Percentiles rank a stretch among this genome's conserved stretches.
Conservation (phyloP, 2,888 invertebrate species). For the Tricholauxania praeusta region DNA sequence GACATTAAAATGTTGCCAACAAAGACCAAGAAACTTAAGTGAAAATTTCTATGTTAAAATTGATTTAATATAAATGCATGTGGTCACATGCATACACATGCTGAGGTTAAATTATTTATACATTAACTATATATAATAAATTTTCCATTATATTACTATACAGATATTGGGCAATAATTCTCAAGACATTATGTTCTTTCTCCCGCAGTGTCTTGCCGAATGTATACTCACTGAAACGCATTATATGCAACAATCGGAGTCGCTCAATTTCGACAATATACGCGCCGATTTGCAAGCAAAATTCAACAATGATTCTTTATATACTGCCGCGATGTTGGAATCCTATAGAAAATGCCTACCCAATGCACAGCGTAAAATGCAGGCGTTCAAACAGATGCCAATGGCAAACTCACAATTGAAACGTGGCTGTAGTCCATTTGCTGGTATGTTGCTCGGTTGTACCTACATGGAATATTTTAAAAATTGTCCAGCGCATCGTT, state of each 20-base stretch:
- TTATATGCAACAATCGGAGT: constrained; percentile 54
- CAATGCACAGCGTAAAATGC: constrained; percentile 54
- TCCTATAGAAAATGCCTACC: constrained; percentile 60
- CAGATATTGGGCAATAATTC: not conserved
- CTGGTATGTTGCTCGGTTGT: constrained; percentile 63
- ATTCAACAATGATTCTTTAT: constrained; percentile 58
- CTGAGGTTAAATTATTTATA: too few species aligned
- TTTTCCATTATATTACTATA: too few species aligned
- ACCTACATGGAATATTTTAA: constrained; percentile 66
- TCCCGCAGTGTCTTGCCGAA: constrained; percentile 62
- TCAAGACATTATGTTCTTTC: not conserved
- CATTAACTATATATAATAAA: too few species aligned
- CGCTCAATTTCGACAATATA: constrained; percentile 53
- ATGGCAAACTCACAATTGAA: constrained; percentile 41
- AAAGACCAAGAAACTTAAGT: too few species aligned
- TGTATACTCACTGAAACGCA: constrained; percentile 61
- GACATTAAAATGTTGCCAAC: too few species aligned
- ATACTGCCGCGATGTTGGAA: constrained; percentile 56
- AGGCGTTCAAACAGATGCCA: constrained; percentile 51
- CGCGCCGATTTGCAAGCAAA: constrained; percentile 53
- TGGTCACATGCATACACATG: too few species aligned
- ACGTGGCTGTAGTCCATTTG: constrained; percentile 60
- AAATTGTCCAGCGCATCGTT: constrained; percentile 62
- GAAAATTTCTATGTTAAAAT: too few species aligned
- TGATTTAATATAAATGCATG: too few species aligned